Conservation (phyloP, 2,888 invertebrate species). For the Metalampra italica region DNA sequence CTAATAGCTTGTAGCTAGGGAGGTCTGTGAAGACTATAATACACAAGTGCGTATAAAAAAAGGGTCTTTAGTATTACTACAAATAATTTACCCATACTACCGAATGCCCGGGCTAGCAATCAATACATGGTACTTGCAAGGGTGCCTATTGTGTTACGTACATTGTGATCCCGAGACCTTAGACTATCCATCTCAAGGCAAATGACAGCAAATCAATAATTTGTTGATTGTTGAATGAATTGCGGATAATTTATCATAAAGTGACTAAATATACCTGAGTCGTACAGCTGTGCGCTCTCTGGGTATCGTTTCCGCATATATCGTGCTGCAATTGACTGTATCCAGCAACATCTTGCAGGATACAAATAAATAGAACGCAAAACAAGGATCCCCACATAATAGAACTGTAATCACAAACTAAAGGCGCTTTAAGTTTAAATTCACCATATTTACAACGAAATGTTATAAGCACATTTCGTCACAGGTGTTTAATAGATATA, state of each 20-base stretch:
- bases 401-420: background rate
- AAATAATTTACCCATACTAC: too few species aligned
- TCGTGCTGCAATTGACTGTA: constrained; percentile 26
- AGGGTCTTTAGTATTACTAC: too few species aligned
- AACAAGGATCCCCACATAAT: constrained; percentile 37
- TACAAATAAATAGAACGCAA: constrained; percentile 39
- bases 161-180: background rate
- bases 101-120: too few species aligned
- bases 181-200: background rate
- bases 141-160: too few species aligned
- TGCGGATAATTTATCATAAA: background rate
- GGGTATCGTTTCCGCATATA: constrained; percentile 48
- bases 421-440: constrained; percentile 8
- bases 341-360: constrained; percentile 41
- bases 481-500: constrained; percentile 8
- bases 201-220: constrained; percentile 17
- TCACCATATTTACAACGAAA: constrained; percentile 14
- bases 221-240: background rate
- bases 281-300: constrained; percentile 51
- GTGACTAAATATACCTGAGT: constrained; percentile 66
- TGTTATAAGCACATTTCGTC: constrained; percentile 11
- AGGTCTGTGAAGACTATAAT: too few species aligned
- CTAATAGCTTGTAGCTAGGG: too few species aligned
- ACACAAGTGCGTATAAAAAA: too few species aligned
- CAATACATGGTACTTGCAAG: too few species aligned